Evolutionary conservation across 2,113 vertebrate species (phyloP).

Genomic region (Nothobranchius furzeri): DNA sequence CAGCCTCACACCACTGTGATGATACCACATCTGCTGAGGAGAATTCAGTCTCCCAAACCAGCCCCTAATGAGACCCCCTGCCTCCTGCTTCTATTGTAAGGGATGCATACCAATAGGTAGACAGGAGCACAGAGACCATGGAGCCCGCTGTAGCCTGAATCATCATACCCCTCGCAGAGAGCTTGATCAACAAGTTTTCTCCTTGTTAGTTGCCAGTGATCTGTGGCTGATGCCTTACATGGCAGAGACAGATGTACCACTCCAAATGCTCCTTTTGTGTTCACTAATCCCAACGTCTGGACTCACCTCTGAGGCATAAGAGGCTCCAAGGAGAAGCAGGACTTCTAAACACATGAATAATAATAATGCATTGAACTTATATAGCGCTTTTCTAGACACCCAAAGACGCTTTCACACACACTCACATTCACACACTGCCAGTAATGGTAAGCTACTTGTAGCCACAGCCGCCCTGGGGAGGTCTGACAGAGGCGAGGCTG

Average conservation of each 20-base stretch:
- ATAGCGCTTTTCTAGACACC: too few relatives aligned
- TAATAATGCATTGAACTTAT: too few relatives aligned
- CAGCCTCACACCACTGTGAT: slow-evolving; percentile 36
- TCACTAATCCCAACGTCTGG: slow-evolving; percentile 75
- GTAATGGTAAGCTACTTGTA: too few relatives aligned
- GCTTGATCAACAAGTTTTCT: slow-evolving; percentile 60
- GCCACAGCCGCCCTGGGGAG: too few relatives aligned
- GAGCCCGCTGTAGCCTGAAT: slow-evolving; percentile 48
- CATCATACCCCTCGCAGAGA: slow-evolving; percentile 52
- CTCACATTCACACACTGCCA: too few relatives aligned
- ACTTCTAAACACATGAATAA: slow-evolving; percentile 29
- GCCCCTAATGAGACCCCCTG: slow-evolving; percentile 72
- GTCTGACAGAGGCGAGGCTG: too few relatives aligned
- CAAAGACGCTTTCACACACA: too few relatives aligned
- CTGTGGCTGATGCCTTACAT: slow-evolving; percentile 67
- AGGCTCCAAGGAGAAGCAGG: slow-evolving; percentile 53
- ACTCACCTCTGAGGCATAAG: slow-evolving; percentile 63
- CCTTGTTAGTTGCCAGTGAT: slow-evolving; percentile 68
- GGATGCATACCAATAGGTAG: slow-evolving; percentile 61
- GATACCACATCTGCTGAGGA: slow-evolving; percentile 61
- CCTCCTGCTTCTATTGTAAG: slow-evolving; percentile 65
- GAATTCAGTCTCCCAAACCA: slow-evolving; percentile 48
- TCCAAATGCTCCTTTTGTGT: slow-evolving; percentile 72
- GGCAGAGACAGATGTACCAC: slow-evolving; percentile 55
- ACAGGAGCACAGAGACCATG: slow-evolving; percentile 57